Conservation (phyloP, 2,113 vertebrate species). For the Oenanthe melanoleuca region DNA sequence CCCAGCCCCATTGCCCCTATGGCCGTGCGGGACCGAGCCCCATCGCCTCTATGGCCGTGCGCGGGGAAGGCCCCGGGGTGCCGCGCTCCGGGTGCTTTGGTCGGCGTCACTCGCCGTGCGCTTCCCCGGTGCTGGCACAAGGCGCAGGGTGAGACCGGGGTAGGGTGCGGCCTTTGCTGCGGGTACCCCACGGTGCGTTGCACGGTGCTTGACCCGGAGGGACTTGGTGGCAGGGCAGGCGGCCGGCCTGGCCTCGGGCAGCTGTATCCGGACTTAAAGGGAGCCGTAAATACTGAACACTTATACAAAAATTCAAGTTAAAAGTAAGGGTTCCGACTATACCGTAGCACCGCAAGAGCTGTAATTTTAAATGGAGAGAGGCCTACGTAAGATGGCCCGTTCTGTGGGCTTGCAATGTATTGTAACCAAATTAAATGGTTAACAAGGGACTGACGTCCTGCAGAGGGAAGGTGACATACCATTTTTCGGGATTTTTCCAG, state of each 20-base stretch:
- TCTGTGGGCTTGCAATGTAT: neutral
- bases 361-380: neutral
- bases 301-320: rapidly evolving
- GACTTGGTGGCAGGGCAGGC: neutral
- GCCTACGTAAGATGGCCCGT: neutral
- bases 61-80: neutral
- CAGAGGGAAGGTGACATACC: neutral
- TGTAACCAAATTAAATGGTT: neutral
- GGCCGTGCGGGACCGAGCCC: too few relatives aligned
- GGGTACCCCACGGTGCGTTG: rapidly evolving
- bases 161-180: neutral
- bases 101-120: rapidly evolving
- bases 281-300: neutral
- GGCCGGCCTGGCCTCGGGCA: too few relatives aligned
- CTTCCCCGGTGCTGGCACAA: neutral
- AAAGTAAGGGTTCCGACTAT: neutral
- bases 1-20: too few relatives aligned
- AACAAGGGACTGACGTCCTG: neutral
- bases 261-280: too few relatives aligned
- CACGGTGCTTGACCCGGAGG: neutral
- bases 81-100: neutral
- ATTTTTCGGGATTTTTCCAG: neutral
- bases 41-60: neutral
- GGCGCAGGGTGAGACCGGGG: neutral
- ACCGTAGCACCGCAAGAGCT: rapidly evolving